Percentiles rank a stretch among this genome's conserved stretches.
Evolutionary conservation across 1,140 invertebrate species (phyloP).

Genomic region (Aphelenchoides fujianensis): DNA sequence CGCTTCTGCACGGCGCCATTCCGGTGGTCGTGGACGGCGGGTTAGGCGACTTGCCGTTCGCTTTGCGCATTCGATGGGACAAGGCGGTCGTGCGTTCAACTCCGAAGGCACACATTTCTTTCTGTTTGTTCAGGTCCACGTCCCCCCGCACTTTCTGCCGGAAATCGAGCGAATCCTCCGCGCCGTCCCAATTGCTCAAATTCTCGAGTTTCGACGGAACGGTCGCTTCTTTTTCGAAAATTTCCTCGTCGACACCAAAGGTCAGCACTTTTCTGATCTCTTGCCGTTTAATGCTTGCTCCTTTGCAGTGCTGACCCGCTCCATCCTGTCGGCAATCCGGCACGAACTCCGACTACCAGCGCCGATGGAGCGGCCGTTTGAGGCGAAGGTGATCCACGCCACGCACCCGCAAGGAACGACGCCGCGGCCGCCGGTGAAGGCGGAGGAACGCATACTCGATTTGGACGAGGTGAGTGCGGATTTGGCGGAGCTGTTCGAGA

Average conservation of each 20-base stretch:
- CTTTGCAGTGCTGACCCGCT: background rate
- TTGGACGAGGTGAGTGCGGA: constrained; percentile 7
- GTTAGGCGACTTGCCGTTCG: background rate
- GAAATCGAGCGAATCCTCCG: background rate
- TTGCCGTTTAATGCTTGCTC: background rate
- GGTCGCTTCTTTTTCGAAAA: constrained; percentile 8
- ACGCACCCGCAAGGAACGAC: background rate
- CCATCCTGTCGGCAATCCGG: background rate
- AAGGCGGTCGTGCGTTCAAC: background rate
- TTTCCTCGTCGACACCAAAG: background rate
- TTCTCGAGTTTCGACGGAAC: background rate
- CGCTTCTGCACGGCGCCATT: background rate
- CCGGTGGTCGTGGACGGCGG: background rate
- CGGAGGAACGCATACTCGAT: background rate
- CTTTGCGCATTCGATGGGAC: background rate
- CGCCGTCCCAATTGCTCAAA: background rate
- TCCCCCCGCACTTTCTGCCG: background rate
- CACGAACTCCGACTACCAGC: background rate
- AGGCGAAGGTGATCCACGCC: background rate
- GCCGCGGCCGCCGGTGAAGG: background rate
- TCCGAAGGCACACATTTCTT: background rate
- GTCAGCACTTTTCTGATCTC: background rate
- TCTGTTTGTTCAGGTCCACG: background rate
- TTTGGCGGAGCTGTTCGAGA: too few relatives aligned
- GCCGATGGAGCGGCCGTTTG: background rate